These are phyloP conservation scores for Lanius ludovicianus DNA, from an alignment of 2,113 vertebrate genomes.

Conservation along the genomic window DNA sequence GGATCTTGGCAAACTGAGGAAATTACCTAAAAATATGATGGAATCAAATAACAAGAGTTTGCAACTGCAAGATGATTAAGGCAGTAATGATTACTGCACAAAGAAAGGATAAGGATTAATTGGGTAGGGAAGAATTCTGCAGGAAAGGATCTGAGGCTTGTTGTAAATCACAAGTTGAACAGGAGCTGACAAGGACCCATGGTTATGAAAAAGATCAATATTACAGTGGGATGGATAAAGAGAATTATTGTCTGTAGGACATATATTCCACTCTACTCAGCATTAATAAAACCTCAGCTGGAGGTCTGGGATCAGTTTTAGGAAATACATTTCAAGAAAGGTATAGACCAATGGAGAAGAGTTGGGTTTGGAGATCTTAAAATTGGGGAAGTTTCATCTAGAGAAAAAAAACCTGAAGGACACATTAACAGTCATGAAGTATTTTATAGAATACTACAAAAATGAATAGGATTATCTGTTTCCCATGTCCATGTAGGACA, in stretches of 20 bases:
- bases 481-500: background rate
- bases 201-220: background rate
- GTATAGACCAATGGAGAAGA: background rate
- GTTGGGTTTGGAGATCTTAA: background rate
- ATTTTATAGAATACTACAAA: background rate
- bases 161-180: background rate
- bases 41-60: background rate
- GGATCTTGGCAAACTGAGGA: background rate
- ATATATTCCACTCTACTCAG: background rate
- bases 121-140: background rate
- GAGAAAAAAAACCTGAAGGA: background rate
- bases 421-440: background rate
- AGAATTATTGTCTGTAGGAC: background rate
- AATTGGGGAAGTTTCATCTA: background rate
- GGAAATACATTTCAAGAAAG: background rate
- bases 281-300: background rate
- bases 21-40: background rate
- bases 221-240: background rate
- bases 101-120: background rate
- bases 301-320: background rate
- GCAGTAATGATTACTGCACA: background rate
- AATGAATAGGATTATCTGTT: background rate
- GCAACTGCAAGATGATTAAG: background rate
- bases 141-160: background rate
- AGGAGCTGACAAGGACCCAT: background rate